A percentile compares a stretch with the other conserved stretches of the same genome.
phyloP scores from a whole-genome alignment of 2,797 vertebrate genomes.

The Scolopax rusticola region DNA sequence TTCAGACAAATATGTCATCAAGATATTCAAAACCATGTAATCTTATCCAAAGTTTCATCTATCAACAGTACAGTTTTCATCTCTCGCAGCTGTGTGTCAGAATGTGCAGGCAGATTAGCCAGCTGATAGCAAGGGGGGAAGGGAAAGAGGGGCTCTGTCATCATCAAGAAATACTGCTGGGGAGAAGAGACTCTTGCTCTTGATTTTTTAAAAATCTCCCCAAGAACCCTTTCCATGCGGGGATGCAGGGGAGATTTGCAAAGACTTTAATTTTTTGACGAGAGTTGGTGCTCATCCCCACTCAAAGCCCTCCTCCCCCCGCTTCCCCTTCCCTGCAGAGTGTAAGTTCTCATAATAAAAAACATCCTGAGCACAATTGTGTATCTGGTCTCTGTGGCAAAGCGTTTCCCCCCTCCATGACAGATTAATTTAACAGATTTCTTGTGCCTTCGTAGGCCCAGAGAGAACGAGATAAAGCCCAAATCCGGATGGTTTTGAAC shows the following conservation, averaged over 20 bases:
- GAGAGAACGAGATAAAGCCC: constrained; percentile 10
- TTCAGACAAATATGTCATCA: constrained; percentile 90
- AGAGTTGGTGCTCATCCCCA: neutral
- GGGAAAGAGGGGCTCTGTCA: constrained; percentile 70
- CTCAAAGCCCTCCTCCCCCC: neutral
- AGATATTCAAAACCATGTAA: constrained; percentile 89
- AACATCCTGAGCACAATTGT: constrained; percentile 36
- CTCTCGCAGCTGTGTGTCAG: constrained; percentile 87
- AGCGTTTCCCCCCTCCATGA: neutral
- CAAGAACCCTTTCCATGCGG: neutral
- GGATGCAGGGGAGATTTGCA: neutral
- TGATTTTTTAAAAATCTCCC: neutral
- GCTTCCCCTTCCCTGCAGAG: neutral
- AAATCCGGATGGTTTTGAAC: neutral
- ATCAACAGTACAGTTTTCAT: constrained; percentile 85
- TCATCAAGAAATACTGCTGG: constrained; percentile 55
- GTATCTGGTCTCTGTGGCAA: constrained; percentile 14
- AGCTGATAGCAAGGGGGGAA: constrained; percentile 82
- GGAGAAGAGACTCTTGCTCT: constrained; percentile 17
- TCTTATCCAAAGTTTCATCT: constrained; percentile 89
- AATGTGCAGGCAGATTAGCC: constrained; percentile 83
- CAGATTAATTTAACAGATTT: constrained; percentile 13
- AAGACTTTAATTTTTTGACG: neutral
- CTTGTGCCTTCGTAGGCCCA: neutral
- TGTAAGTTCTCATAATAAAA: constrained; percentile 24